Conservation (phyloP, 2,888 invertebrate genomes). For the Nemoura dubitans region DNA sequence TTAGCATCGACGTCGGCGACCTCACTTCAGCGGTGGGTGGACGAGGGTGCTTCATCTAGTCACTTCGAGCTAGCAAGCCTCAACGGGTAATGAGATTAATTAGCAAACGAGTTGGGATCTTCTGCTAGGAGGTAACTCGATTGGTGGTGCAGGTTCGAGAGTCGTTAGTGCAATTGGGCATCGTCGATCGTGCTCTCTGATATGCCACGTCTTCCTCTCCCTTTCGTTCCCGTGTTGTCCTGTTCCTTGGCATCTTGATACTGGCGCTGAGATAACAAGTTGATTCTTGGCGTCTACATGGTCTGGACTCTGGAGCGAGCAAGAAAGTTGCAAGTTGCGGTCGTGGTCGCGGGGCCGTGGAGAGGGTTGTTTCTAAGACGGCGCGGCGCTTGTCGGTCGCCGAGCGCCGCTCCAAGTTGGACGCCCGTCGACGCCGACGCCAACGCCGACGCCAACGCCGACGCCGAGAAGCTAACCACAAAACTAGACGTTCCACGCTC, state of each 20-base stretch:
- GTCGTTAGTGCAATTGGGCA: background rate
- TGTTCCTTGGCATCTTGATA: background rate
- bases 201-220: background rate
- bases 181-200: background rate
- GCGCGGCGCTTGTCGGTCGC: background rate
- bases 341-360: background rate
- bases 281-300: background rate
- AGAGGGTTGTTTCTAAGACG: background rate
- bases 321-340: background rate
- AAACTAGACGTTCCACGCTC: background rate
- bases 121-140: background rate
- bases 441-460: background rate
- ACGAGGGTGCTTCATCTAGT: background rate
- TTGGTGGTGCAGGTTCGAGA: conserved; percentile 24
- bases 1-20: conserved; percentile 37
- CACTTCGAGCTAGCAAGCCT: background rate
- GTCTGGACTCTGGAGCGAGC: background rate
- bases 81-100: conserved; percentile 26
- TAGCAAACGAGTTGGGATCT: conserved; percentile 15
- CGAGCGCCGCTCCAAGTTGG: background rate
- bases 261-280: background rate
- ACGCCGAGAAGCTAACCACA: background rate
- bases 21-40: background rate
- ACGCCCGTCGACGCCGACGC: background rate
- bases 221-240: background rate